Evolutionary conservation across 2,888 invertebrate genomes (phyloP), one percentile per base, ranked within the genome.

Genomic region (Osmoderma eremita): DNA sequence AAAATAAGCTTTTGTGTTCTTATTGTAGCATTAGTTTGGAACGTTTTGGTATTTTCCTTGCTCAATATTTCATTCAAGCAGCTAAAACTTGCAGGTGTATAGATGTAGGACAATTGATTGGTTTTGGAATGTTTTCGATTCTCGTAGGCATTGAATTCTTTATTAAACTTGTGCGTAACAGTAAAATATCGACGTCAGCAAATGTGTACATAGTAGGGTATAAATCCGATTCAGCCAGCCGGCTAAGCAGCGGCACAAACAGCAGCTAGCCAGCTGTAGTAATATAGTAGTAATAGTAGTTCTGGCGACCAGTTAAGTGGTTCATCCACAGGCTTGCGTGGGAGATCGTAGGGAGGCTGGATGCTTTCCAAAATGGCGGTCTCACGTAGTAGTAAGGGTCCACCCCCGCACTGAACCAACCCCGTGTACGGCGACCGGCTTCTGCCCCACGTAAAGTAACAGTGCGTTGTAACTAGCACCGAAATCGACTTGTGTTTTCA

Each of bases 361-460:
- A 72, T 74, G 75, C 74, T 73, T 71, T 73, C 71, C 76, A 77
- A 78, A 75, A 76, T 77, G 77, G 79, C 76, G 71, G 72, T 71
- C 63, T 56, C 30, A 8, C 62, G 56, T 71, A 72, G 71, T 76
- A 69, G 71, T 76, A 69, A 63, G 68, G 64, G 68, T 53, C 51
- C 22, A 53, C 63, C 53, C 63, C 62, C 65, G 56, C 50, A 30
- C 41, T 24, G 36, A 63, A 50, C 65, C 69, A 54, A 70, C 71
- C 70, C 67, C 68, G 30, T 30, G 30, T 30, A 6, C 45, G 58
- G 24, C 17, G 17, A 30, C 13, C 42, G n/a, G 56, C 45, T 45
- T 30, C 36, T 30, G 17, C 58, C 58, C 58, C 30, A 30, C 6
- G 6, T 24, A 24, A 42, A 18, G 45, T 45, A 61, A 30, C 70